Evolutionary conservation across 1,140 invertebrate species (phyloP), one percentile per base, ranked within the genome.

Genomic region (Camponotus vicinus): DNA sequence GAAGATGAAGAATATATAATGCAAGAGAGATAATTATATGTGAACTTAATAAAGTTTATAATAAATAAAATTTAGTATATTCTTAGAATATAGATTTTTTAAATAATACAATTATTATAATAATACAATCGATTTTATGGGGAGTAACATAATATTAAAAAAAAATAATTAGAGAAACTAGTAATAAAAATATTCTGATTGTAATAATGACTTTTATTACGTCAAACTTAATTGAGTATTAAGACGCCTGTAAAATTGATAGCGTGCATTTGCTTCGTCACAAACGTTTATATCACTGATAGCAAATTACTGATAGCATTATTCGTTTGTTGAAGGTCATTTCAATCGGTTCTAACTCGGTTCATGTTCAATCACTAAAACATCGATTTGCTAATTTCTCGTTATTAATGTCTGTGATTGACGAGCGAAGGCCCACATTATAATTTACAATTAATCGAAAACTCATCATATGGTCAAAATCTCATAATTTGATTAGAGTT

Each of bases 281-380:
- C 37, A 21, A 59, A 83, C 13, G 11, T 45, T 83, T 59, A 61
- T 71, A 71, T 73, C 27, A 64, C 40, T 7, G 13, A 61, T 80
- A 40, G 49, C 52, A 18, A 18, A 82, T 42, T 42, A 82, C 59
- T 82, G 37, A 13, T 61, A 73, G 27, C 27, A 52, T 27, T 27
- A 73, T 73, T 4, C 18, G 7, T 18, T 73, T 32, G 37, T 70
- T 45, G 55, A 32, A 78, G 85, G 79, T 91, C 82, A 59, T 78
- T 27, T 82, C 89, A 92, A 90, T 90, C 91, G 76, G 86, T 87
- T 57, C 67, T 91, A 92, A 92, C 61, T 91, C 66, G 55, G 80
- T 92, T 91, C 88, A 92, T 89, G 86, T 89, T 89, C 86, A 88
- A 32, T 67, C 55, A 75, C 13, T 82, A 37, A 63, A 57, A 86